Conservation (phyloP, 2,888 invertebrate species). For the Parochlus steinenii region DNA sequence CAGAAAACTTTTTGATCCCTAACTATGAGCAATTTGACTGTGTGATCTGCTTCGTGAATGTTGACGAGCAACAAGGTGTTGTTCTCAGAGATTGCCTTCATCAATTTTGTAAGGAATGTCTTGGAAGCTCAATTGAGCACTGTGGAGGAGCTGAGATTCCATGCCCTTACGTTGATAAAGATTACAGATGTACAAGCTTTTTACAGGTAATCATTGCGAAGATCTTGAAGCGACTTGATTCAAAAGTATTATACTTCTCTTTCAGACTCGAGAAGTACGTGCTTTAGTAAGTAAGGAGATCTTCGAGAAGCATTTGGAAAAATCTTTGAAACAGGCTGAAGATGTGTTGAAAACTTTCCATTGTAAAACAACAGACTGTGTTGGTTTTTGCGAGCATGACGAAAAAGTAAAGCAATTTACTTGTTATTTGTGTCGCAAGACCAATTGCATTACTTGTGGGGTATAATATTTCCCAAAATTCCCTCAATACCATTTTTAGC, state of each 20-base stretch:
- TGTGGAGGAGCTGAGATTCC: conserved; percentile 61
- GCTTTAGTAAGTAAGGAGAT: conserved; percentile 52
- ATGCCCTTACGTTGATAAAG: conserved; percentile 64
- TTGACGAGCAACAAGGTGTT: conserved; percentile 47
- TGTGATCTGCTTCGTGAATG: conserved; percentile 58
- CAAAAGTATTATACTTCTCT: too few relatives aligned
- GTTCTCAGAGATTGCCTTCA: conserved; percentile 75
- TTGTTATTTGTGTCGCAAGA: conserved; percentile 64
- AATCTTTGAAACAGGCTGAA: conserved; percentile 67
- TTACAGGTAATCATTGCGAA: too few relatives aligned
- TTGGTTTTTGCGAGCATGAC: conserved; percentile 79
- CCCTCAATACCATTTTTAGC: conserved; percentile 11
- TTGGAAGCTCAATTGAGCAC: conserved; percentile 53
- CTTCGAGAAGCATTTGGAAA: conserved; percentile 63
- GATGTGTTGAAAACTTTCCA: conserved; percentile 70
- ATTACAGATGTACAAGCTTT: conserved; percentile 53
- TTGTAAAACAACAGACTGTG: conserved; percentile 77
- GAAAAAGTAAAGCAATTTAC: conserved; percentile 68
- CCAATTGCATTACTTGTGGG: conserved; percentile 77
- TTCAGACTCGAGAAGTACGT: conserved; percentile 69
- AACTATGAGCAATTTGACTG: conserved; percentile 65
- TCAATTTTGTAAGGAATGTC: conserved; percentile 61
- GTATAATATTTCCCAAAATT: conserved; percentile 31
- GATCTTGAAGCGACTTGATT: too few relatives aligned
- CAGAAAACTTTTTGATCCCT: too few relatives aligned